phyloP scores from a whole-genome alignment of 2,113 vertebrate genomes.

The Nerophis ophidion region DNA sequence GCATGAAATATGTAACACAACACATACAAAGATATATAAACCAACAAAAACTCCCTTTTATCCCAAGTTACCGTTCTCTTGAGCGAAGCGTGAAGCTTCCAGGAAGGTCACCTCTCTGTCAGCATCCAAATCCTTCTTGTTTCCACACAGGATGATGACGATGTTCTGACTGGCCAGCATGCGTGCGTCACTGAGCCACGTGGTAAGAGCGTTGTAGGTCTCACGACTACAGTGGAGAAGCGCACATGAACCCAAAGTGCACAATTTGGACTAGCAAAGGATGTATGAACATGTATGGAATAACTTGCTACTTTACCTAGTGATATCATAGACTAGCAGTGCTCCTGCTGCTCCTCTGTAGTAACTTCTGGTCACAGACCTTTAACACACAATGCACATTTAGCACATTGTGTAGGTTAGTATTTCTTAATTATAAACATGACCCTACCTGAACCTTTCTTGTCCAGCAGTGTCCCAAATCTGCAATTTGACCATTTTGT shows the following conservation, averaged over 20 bases:
- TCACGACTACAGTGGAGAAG: constrained; percentile 73
- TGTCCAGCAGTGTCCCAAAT: constrained; percentile 95
- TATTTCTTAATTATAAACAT: background rate
- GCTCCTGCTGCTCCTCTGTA: constrained; percentile 91
- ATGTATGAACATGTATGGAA: background rate
- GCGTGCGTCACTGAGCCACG: constrained; percentile 87
- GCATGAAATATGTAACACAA: background rate
- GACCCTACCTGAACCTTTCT: constrained; percentile 82
- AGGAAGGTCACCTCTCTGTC: constrained; percentile 90
- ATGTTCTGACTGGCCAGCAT: constrained; percentile 91
- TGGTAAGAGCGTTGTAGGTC: constrained; percentile 88
- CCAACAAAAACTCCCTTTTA: background rate
- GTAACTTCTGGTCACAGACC: constrained; percentile 90
- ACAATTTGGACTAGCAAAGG: background rate
- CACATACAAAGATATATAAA: background rate
- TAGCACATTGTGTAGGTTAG: background rate
- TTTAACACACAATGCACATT: constrained; percentile 41
- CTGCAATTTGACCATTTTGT: constrained; percentile 89
- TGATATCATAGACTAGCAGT: constrained; percentile 88
- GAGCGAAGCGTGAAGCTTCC: constrained; percentile 87
- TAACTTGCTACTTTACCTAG: constrained; percentile 70
- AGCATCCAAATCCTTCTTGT: constrained; percentile 88
- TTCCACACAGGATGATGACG: constrained; percentile 88
- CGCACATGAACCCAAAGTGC: background rate
- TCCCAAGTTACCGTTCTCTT: constrained; percentile 78